These are phyloP conservation scores for Scarus forsteni DNA, from an alignment of 2,797 vertebrate genomes.

Conservation along the genomic window DNA sequence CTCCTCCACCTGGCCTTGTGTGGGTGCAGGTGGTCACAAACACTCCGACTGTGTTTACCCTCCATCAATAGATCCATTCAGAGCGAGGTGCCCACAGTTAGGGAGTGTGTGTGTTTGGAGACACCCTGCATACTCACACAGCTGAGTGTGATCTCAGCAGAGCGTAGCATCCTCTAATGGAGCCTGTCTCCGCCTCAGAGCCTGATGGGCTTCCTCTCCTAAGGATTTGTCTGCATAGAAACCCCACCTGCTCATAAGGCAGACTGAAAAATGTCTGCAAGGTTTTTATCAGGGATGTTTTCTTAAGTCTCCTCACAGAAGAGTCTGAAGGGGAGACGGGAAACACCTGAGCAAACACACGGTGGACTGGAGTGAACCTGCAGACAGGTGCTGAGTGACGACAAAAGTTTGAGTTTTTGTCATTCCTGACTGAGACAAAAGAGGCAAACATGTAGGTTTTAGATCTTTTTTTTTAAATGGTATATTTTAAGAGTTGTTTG, in stretches of 20 bases:
- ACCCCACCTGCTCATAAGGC: slow-evolving; percentile 14
- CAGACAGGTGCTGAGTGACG: slow-evolving; percentile 4
- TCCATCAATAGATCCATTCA: slow-evolving; percentile 52
- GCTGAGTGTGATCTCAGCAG: not conserved
- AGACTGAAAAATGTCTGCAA: not conserved
- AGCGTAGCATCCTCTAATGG: slow-evolving; percentile 17
- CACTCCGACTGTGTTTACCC: slow-evolving; percentile 49
- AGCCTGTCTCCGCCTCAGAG: slow-evolving; percentile 26
- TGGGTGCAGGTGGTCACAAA: slow-evolving; percentile 60
- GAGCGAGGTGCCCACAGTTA: slow-evolving; percentile 19
- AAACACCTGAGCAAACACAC: slow-evolving; percentile 14
- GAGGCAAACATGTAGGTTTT: not conserved
- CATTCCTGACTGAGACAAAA: not conserved
- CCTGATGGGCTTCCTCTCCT: slow-evolving; percentile 23
- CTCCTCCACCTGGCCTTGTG: slow-evolving; percentile 63
- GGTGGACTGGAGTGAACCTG: too few relatives aligned
- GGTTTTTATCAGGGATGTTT: not conserved
- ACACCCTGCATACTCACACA: not conserved
- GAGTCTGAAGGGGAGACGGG: not conserved
- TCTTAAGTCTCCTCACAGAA: not conserved
- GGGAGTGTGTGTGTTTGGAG: slow-evolving; percentile 23
- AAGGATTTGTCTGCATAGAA: slow-evolving; percentile 19
- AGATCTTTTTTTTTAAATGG: too few relatives aligned
- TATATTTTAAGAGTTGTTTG: too few relatives aligned
- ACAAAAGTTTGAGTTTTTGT: not conserved